phyloP scores from a whole-genome alignment of 2,888 invertebrate genomes.

The Tineola bisselliella region DNA sequence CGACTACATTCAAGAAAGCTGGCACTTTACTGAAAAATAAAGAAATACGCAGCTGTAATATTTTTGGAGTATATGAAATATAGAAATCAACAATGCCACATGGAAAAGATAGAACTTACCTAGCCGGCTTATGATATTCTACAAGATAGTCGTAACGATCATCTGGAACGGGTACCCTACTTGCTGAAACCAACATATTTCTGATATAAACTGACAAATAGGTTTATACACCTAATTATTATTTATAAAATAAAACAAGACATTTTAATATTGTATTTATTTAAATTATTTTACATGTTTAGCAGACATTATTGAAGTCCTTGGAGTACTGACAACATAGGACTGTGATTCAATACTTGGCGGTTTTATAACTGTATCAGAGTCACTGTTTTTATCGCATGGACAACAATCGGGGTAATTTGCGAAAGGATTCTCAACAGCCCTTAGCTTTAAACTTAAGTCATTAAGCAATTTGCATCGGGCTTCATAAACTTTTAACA shows the following conservation, averaged over 20 bases:
- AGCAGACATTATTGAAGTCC: too few species aligned
- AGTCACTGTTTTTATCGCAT: neutral
- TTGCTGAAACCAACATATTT: conserved; percentile 60
- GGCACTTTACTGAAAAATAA: conserved; percentile 91
- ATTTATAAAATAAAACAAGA: too few species aligned
- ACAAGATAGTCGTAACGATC: conserved; percentile 91
- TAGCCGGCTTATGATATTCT: conserved; percentile 92
- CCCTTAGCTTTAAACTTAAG: conserved; percentile 54
- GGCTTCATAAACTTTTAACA: conserved; percentile 36
- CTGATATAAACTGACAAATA: conserved; percentile 1
- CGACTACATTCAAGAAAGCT: conserved; percentile 96
- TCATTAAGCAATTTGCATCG: conserved; percentile 44
- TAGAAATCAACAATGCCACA: too few species aligned
- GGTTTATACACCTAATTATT: neutral
- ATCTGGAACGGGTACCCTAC: conserved; percentile 98
- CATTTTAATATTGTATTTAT: neutral
- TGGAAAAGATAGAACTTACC: too few species aligned
- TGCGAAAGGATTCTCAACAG: conserved; percentile 65
- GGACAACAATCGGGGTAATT: conserved; percentile 46
- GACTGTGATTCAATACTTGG: neutral
- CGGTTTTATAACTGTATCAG: neutral
- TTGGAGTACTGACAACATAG: neutral
- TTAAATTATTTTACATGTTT: too few species aligned
- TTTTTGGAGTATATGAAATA: too few species aligned
- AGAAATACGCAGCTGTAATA: too few species aligned